Evolutionary conservation across 1,140 invertebrate species (phyloP).

Genomic region (Aethina tumida): DNA sequence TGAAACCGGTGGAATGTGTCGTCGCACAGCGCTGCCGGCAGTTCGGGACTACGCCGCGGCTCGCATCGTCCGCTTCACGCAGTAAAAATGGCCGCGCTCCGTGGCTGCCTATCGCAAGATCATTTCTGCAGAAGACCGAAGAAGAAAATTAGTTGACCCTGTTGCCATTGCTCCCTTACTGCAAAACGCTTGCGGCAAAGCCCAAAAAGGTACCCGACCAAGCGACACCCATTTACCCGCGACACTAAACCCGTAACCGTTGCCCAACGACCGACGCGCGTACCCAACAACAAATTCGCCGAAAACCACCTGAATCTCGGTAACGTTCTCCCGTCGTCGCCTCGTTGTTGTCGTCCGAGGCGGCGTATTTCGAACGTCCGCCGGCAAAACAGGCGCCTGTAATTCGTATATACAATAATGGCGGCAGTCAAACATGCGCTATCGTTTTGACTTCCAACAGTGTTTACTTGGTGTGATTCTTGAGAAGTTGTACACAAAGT

Average conservation of each 20-base stretch:
- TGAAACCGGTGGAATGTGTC: slow-evolving; percentile 32
- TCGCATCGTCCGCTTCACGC: slow-evolving; percentile 26
- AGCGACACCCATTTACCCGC: no score
- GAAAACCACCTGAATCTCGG: background rate
- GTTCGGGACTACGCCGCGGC: slow-evolving; percentile 28
- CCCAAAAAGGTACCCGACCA: slow-evolving; percentile 38
- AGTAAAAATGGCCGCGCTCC: slow-evolving; percentile 41
- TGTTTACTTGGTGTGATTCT: slow-evolving; percentile 41
- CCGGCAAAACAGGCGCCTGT: slow-evolving; percentile 29
- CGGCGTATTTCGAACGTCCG: slow-evolving; percentile 10
- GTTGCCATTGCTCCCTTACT: slow-evolving; percentile 30
- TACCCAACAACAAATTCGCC: slow-evolving; percentile 5
- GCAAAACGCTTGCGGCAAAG: slow-evolving; percentile 33
- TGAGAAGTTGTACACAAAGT: slow-evolving; percentile 36
- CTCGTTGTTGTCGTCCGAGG: background rate
- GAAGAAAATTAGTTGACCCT: slow-evolving; percentile 45
- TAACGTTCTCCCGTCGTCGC: slow-evolving; percentile 1
- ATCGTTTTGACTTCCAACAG: slow-evolving; percentile 36
- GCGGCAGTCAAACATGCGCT: slow-evolving; percentile 33
- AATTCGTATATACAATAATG: slow-evolving; percentile 26
- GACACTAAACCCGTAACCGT: no score
- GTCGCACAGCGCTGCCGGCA: slow-evolving; percentile 30
- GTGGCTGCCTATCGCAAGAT: slow-evolving; percentile 34
- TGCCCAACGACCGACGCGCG: no score
- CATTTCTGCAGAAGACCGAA: slow-evolving; percentile 39